Base-by-base conservation (phyloP, 2,888 invertebrate species). In the Adineta ricciae region DNA sequence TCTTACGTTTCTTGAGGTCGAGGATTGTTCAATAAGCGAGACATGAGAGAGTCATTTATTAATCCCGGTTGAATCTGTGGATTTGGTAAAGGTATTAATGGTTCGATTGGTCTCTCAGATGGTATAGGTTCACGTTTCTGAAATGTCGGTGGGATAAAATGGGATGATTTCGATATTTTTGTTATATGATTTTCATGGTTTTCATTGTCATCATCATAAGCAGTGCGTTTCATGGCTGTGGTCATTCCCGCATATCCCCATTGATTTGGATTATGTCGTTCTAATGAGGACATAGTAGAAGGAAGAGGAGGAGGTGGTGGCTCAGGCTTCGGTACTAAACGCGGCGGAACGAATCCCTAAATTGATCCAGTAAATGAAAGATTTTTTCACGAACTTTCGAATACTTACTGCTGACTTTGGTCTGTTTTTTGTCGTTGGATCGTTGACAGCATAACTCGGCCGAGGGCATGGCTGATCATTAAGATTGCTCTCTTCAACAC, bases 341-440 rank as follows among this genome's bases (percentile, higher is more conserved):
- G 73, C 38, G 73, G 73, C 38, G 73, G 73, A 21, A 73, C 41
- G 24, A 73, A 73, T 38, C 11, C 41, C 73, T 73, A 8, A 32
- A 64, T 27, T 9, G 14, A 64, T 32, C 27, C 3, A 64, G 38
- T 19, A 41, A 41, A 41, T 21, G 11, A 38, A 73, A 16, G 8
- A 73, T 7, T 19, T 8, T 46, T 46, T 46, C 46, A 46, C 11
- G n/a, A n/a, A n/a, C n/a, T n/a, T n/a, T n/a, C n/a, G n/a, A 46
- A 46, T 46, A 11, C 11, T 46, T 73, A 73, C 73, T 38, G 36
- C 41, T 73, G 36, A 41, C 24, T 73, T 73, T 24, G 36, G 38
- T 73, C 38, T 73, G n/a, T 73, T 73, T 73, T 38, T 73, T 38
- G 38, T 73, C 11, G 73, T 73, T 73, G 73, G 73, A 73, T 73